Base-by-base conservation (phyloP, 2,888 invertebrate species). In the Camponotus fellah region DNA sequence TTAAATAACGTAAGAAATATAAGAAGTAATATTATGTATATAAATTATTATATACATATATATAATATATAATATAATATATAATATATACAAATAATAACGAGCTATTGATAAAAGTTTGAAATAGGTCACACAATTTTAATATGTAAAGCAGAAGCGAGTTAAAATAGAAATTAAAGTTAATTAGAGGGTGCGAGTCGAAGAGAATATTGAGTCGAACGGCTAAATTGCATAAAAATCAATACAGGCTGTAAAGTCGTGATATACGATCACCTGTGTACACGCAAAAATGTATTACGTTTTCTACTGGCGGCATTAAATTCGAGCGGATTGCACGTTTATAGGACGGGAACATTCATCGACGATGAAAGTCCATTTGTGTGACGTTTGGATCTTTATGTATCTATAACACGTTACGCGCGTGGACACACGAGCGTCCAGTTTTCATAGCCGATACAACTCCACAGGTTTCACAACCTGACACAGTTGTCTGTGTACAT, bases 391-490 rank as follows among this genome's bases (percentile, higher is more conserved):
- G 49, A 46, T 71, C 79, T 79, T 79, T 79, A 60, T 71, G 72
- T 71, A 58, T 69, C 69, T 69, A 71, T 6, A 17, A 37, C 26
- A 26, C 32, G 2, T 53, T n/a, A n/a, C 53, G 2, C 40, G n/a
- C 53, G 37, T 26, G 71, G 71, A 71, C 46, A 71, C 46, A 71
- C 40, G 71, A 37, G 26, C 72, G 60, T 17, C 26, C 72, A 26
- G 72, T 82, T 76, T 77, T 64, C 77, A 75, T 77, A 77, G 62
- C 53, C 76, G 62, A 82, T 82, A 75, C 34, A 64, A 53, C 56
- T 46, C 62, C 76, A 46, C 65, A 43, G 77, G 40, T 81, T 81
- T 64, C 80, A 80, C 21, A 34, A 14, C 32, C 34, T 46, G 77
- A 40, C 58, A 49, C 17, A 21, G 81, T n/a, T 49, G 46, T 58